Percentiles rank a stretch among this genome's conserved stretches.
Conservation (phyloP, 2,797 vertebrate genomes). For the Neostethus bicornis region DNA sequence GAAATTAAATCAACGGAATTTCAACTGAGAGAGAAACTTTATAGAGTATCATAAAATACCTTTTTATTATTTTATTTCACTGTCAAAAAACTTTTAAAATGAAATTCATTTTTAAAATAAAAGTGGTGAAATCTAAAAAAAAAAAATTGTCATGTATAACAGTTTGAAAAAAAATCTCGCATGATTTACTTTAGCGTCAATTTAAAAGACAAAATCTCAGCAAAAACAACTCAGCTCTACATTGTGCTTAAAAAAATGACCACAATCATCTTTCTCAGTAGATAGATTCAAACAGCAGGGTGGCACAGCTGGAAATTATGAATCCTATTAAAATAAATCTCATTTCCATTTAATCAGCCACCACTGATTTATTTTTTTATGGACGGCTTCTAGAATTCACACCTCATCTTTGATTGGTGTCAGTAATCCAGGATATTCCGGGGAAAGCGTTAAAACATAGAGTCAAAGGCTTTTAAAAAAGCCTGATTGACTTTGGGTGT, state of each 20-base stretch:
- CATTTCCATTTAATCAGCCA: conserved; percentile 11
- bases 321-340: background rate
- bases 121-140: too few relatives aligned
- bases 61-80: too few relatives aligned
- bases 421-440: background rate
- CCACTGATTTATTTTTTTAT: conserved; percentile 5
- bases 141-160: background rate
- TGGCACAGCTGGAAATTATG: conserved; percentile 6
- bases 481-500: background rate
- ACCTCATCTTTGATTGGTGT: conserved; percentile 5
- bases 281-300: background rate
- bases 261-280: too few relatives aligned
- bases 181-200: background rate
- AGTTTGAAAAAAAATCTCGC: conserved; percentile 4
- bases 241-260: too few relatives aligned
- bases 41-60: too few relatives aligned
- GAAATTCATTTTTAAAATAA: too few relatives aligned
- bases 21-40: conserved; percentile 2
- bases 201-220: too few relatives aligned
- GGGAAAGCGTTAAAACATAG: too few relatives aligned
- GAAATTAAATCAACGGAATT: conserved; percentile 17
- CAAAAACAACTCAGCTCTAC: too few relatives aligned
- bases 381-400: conserved; percentile 11
- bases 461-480: background rate
- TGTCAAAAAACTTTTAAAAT: too few relatives aligned